Percentiles rank a stretch among this genome's conserved stretches.
Evolutionary conservation across 2,797 vertebrate genomes (phyloP).

Genomic region (Antrozous pallidus): DNA sequence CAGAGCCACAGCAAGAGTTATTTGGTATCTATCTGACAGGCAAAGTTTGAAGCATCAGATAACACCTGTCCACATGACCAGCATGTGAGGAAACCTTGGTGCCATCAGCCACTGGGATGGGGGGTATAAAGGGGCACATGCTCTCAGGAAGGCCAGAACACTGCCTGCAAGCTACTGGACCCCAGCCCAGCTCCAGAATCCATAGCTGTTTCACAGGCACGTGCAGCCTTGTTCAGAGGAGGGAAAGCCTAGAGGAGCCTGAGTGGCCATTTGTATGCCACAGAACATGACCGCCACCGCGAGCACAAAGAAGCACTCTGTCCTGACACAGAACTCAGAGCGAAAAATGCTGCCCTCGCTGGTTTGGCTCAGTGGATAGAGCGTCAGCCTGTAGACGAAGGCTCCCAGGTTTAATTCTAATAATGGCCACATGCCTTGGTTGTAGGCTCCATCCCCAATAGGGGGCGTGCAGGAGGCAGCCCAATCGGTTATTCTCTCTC

Average conservation of each 20-base stretch:
- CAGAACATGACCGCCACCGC: rapidly evolving
- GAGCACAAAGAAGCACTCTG: background rate
- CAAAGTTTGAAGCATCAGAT: background rate
- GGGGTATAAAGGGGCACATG: rapidly evolving
- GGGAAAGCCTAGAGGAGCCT: background rate
- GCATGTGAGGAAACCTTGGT: rapidly evolving
- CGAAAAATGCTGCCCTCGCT: background rate
- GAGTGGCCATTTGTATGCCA: rapidly evolving
- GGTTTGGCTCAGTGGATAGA: too few species aligned
- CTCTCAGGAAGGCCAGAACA: background rate
- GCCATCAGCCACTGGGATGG: background rate
- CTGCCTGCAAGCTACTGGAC: rapidly evolving
- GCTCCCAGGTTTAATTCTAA: too few species aligned
- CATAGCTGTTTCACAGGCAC: rapidly evolving
- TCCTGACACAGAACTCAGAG: background rate
- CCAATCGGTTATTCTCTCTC: too few species aligned
- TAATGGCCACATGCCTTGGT: too few species aligned
- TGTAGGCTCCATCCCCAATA: too few species aligned
- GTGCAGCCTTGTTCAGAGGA: background rate
- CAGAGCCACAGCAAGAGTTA: background rate
- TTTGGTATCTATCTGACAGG: background rate
- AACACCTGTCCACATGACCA: rapidly evolving
- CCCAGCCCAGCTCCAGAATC: background rate
- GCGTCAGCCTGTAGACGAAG: too few species aligned
- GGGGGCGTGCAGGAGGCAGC: too few species aligned